A percentile compares a stretch with the other conserved stretches of the same genome.
phyloP scores from a whole-genome alignment of 2,888 invertebrate species.

The Electrophaes corylata region DNA sequence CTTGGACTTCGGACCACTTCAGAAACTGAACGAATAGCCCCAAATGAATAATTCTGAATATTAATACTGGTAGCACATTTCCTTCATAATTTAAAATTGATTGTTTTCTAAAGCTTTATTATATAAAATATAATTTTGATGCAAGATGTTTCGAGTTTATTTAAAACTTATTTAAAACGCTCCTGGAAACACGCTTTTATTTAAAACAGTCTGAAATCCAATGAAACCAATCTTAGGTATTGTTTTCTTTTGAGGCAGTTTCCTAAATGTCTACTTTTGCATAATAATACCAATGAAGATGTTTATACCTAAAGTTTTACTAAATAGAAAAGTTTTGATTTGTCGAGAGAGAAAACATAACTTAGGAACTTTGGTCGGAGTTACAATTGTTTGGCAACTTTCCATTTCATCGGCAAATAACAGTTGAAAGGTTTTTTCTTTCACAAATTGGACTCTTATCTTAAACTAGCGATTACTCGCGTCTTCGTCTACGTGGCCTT shows the following conservation, averaged over 20 bases:
- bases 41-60: slow-evolving; percentile 67
- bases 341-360: slow-evolving; percentile 51
- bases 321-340: slow-evolving; percentile 59
- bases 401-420: slow-evolving; percentile 52
- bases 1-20: slow-evolving; percentile 62
- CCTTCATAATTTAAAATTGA: slow-evolving; percentile 45
- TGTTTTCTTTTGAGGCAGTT: neutral
- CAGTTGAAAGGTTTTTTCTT: slow-evolving; percentile 16
- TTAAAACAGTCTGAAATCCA: neutral
- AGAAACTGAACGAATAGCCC: slow-evolving; percentile 60
- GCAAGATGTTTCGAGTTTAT: no score
- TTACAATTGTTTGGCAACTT: slow-evolving; percentile 54
- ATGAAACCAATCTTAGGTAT: neutral
- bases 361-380: slow-evolving; percentile 52
- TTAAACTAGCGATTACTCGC: neutral
- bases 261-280: neutral
- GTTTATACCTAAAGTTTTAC: slow-evolving; percentile 25
- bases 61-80: slow-evolving; percentile 54
- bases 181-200: neutral
- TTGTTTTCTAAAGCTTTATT: slow-evolving; percentile 44
- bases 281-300: slow-evolving; percentile 15
- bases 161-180: neutral
- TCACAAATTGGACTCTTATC: slow-evolving; percentile 6
- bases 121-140: slow-evolving; percentile 19
- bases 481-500: neutral